Base-by-base conservation (phyloP, 2,113 vertebrate species). In the Periophthalmodon schlosseri region DNA sequence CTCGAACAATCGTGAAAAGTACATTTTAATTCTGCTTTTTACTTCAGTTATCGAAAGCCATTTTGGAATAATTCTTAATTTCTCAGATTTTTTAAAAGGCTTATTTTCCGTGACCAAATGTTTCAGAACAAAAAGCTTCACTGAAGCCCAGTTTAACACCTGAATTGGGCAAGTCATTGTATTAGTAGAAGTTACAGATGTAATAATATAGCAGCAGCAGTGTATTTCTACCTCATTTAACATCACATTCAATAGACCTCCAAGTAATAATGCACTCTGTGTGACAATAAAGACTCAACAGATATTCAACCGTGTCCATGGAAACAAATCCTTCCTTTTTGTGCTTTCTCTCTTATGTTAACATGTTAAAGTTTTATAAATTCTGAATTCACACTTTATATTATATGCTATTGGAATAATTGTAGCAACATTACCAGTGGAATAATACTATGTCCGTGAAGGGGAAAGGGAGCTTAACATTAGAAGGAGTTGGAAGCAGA, bases 401-500 rank as follows among this genome's bases (percentile, higher is more conserved):
- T 56, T 50, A 34, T 18, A 46, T 9, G 15, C 6, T 20, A 88
- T 52, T 28, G 44, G 54, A 76, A 76, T 73, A 76, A 70, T 71
- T 69, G 72, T 72, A 86, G 15, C 52, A 34, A 81, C 83, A 84
- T 23, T 52, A 76, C 57, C 34, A 52, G 20, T 74, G 56, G 44
- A 56, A 60, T 76, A 66, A 47, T 56, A 90, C 83, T 79, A 80
- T 28, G 69, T 33, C 46, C 24, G 47, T 54, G 60, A 75, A 58
- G 79, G 72, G 76, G 71, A 84, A 52, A 61, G 44, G 50, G 20
- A 11, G 75, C 87, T 82, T 86, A 70, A 77, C 58, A 69, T 21
- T 78, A 57, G 79, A 70, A 68, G 61, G 49, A 49, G 71, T 65
- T 87, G 80, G 70, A 88, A 77, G 64, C 56, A 79, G 79, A 84